Conservation (phyloP, 2,797 vertebrate species). For the Myiothlypis coronata region DNA sequence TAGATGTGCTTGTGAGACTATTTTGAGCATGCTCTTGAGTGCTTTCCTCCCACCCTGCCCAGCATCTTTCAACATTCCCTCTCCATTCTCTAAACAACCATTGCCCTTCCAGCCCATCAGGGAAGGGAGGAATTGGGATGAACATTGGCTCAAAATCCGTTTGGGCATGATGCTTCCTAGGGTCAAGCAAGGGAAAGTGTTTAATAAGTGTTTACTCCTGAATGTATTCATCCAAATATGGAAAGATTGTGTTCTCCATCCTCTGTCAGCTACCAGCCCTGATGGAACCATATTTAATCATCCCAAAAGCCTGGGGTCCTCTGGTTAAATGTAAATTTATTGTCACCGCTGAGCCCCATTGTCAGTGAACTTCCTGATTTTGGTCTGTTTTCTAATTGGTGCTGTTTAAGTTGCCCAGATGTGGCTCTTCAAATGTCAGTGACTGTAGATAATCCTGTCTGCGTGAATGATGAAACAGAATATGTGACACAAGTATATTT, state of each 20-base stretch:
- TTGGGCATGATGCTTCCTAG: neutral
- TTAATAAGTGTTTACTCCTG: neutral
- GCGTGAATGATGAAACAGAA: neutral
- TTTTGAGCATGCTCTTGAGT: neutral
- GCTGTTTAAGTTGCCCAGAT: neutral
- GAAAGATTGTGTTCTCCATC: neutral
- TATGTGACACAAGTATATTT: neutral
- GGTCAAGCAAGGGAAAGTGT: neutral
- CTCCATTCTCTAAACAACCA: neutral
- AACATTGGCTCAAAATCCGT: neutral
- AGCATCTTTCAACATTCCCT: neutral
- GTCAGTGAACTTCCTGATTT: neutral
- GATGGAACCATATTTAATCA: neutral
- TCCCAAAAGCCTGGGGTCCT: neutral
- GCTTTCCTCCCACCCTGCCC: too few relatives aligned
- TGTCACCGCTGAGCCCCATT: neutral
- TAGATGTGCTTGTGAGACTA: neutral
- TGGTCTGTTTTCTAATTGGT: neutral
- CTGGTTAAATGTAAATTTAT: neutral
- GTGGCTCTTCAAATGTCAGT: neutral
- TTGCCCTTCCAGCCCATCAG: neutral
- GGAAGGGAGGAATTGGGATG: neutral
- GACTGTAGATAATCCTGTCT: neutral
- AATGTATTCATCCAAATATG: neutral
- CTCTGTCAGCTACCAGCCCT: neutral